Evolutionary conservation across 1,140 invertebrate genomes (phyloP), one percentile per base, ranked within the genome.

Genomic region (Melipona quadrifasciata): DNA sequence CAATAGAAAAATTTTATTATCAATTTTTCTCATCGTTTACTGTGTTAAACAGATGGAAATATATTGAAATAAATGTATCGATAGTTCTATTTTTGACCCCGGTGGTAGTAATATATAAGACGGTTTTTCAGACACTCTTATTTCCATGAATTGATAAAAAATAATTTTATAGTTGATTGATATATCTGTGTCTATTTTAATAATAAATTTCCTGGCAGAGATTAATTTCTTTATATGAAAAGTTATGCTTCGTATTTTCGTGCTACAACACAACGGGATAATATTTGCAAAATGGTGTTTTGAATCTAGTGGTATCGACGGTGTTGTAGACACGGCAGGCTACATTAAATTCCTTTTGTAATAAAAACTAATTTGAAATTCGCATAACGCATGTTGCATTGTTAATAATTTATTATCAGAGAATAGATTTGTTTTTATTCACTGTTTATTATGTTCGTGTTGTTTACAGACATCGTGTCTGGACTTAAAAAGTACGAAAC

Each of bases 41-140:
- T 11, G 11, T 17, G 3, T 4, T 21, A 24, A 65, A 53, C n/a
- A 2, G 6, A n/a, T 16, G 4, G 31, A 21, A 80, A 34, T 0
- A 16, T 53, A 0, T 24, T 31, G 10, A 79, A 83, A 71, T 72
- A 64, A 65, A 47, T 39, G 58, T 58, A 64, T 67, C 21, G 11
- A 70, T 65, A 47, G 31, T 55, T 51, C 67, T 79, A 71, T 65
- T 65, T 74, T 92, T 92, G 91, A 91, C 73, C 67, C n/a, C 27
- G 47, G 27, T 68, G 65, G 90, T 91, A 82, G 74, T 58, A 82
- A 86, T 67, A 87, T 75, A 80, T 78, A 58, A 71, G 90, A 89
- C 91, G 91, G 90, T 70, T 71, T 19, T 51, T 47, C 58, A 92
- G 91, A 80, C 89, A 71, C 24, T 61, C n/a, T 61, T 53, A 75